These are phyloP conservation scores for Heterotilapia buettikoferi DNA, from an alignment of 2,113 vertebrate species.

Conservation along the genomic window DNA sequence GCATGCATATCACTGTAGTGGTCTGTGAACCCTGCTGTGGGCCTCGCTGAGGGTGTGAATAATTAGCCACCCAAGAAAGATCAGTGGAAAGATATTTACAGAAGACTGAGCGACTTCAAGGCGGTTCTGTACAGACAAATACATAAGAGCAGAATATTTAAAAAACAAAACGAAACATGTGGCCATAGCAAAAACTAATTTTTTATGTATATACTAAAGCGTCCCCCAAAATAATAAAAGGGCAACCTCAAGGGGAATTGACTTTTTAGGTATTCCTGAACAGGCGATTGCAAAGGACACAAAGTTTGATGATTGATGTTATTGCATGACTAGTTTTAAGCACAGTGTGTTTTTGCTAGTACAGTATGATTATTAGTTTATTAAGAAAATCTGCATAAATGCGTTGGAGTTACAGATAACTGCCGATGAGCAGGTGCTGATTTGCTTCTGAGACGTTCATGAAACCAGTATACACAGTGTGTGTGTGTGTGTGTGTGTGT, in stretches of 20 bases:
- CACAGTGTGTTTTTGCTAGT: neutral
- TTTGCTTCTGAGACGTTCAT: neutral
- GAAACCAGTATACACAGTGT: neutral
- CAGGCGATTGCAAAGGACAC: neutral
- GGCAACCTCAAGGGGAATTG: neutral
- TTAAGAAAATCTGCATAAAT: neutral
- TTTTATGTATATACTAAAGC: neutral
- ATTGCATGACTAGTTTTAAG: neutral
- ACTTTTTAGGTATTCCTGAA: neutral
- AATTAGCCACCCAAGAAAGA: neutral
- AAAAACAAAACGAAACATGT: neutral
- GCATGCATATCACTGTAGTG: neutral
- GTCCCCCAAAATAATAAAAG: neutral
- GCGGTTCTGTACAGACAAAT: neutral
- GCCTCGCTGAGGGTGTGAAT: slow-evolving; percentile 11
- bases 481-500: neutral
- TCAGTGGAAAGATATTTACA: neutral
- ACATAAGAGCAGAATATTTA: neutral
- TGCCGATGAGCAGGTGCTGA: neutral
- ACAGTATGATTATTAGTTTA: neutral
- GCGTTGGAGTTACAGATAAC: neutral
- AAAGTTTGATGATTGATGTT: neutral
- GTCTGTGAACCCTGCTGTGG: neutral
- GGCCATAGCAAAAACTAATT: neutral
- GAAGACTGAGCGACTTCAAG: neutral